Conservation (phyloP, 2,797 vertebrate genomes). For the Sitta carolinensis region DNA sequence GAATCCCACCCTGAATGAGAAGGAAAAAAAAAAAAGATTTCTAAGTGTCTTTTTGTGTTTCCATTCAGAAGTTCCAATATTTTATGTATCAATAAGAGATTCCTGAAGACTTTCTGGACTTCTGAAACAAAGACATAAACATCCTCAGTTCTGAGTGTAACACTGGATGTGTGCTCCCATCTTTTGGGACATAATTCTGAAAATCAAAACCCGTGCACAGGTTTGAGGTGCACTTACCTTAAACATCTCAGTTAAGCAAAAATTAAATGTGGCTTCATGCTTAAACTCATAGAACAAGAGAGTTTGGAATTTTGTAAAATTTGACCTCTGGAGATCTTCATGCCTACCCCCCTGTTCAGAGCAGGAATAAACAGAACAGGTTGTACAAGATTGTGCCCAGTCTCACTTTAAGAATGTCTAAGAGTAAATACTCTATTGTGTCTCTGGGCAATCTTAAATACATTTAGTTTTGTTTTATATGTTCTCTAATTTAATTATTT, state of each 20-base stretch:
- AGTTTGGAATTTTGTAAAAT: not conserved
- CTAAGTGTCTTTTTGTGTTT: not conserved
- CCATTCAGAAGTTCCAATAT: not conserved
- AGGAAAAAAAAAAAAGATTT: not conserved
- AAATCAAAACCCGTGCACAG: not conserved
- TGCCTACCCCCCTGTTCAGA: not conserved
- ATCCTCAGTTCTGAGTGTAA: not conserved
- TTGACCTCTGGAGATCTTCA: not conserved
- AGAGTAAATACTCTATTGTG: fast-evolving
- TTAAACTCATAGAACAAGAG: not conserved
- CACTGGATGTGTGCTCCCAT: not conserved
- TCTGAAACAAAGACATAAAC: not conserved
- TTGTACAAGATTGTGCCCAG: not conserved
- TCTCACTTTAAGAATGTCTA: not conserved
- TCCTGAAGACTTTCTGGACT: not conserved
- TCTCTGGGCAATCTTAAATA: not conserved
- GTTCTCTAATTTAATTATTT: not conserved
- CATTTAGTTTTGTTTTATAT: not conserved
- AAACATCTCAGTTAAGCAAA: not conserved
- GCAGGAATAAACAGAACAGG: not conserved
- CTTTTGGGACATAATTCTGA: not conserved
- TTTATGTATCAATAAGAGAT: not conserved
- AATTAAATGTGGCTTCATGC: not conserved
- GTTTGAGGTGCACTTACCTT: not conserved
- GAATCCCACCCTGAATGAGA: not conserved